Percentiles rank a stretch among this genome's conserved stretches.
These are phyloP conservation scores for Gandaritis pyraliata DNA, from an alignment of 2,888 invertebrate genomes.

Conservation along the genomic window DNA sequence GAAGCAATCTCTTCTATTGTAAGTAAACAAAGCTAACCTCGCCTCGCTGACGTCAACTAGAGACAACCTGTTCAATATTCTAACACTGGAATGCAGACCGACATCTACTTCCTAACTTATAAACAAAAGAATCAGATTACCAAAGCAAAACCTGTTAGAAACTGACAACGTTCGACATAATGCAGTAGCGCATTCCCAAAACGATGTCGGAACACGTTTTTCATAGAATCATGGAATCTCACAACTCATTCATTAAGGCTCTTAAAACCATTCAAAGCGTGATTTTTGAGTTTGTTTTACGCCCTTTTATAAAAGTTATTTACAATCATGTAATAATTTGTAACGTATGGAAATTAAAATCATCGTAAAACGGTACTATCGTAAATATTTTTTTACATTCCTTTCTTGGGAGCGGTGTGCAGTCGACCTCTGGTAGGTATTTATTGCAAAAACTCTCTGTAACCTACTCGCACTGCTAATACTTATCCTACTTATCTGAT, in stretches of 20 bases:
- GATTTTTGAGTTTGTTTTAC: too few species aligned
- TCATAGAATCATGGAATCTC: too few species aligned
- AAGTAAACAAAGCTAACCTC: constrained; percentile 17
- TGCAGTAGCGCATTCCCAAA: neutral
- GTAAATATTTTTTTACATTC: constrained; percentile 35
- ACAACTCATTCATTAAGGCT: too few species aligned
- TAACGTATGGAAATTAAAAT: too few species aligned
- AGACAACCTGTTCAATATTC: constrained; percentile 24
- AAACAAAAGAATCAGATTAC: neutral
- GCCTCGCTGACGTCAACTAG: constrained; percentile 20
- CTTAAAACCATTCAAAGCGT: too few species aligned
- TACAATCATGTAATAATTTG: too few species aligned
- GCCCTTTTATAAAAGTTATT: too few species aligned
- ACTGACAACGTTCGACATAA: neutral
- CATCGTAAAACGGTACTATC: too few species aligned
- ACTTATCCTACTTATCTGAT: constrained; percentile 10
- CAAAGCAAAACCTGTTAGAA: constrained; percentile 1
- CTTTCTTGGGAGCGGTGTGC: constrained; percentile 38
- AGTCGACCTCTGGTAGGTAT: constrained; percentile 34
- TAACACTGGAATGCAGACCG: constrained; percentile 20
- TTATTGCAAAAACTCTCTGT: constrained; percentile 37
- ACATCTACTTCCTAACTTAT: constrained; percentile 26
- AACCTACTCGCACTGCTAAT: neutral
- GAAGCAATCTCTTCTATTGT: neutral
- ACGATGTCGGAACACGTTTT: too few species aligned